Conservation (phyloP, 2,797 vertebrate genomes). For the Huso huso region DNA sequence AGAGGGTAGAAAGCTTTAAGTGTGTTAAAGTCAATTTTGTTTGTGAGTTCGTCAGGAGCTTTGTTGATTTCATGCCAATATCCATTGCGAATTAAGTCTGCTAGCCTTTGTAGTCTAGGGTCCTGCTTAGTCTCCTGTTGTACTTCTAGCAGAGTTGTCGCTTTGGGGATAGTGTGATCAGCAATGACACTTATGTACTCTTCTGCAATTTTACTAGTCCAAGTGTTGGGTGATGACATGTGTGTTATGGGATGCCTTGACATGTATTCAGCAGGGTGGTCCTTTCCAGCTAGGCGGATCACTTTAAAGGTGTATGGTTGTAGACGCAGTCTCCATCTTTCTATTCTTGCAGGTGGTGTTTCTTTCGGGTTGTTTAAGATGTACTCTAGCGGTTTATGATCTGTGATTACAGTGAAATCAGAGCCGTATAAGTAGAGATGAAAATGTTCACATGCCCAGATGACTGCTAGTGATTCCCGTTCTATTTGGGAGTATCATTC, state of each 20-base stretch:
- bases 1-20: no score
- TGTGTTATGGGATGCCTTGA: not conserved
- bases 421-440: constrained; percentile 6
- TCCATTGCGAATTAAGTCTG: no score
- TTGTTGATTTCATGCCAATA: no score
- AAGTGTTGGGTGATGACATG: no score
- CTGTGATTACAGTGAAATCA: constrained; percentile 5
- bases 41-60: no score
- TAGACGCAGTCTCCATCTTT: not conserved
- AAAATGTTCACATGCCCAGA: constrained; percentile 8
- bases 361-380: not conserved
- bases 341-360: not conserved
- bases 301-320: not conserved
- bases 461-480: not conserved
- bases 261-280: not conserved
- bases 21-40: no score
- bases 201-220: no score
- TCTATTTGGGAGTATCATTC: not conserved
- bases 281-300: not conserved
- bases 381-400: not conserved
- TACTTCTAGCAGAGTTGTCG: no score
- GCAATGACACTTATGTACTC: no score
- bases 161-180: no score
- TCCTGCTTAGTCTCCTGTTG: no score
- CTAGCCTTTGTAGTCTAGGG: no score